Evolutionary conservation across 2,797 vertebrate species (phyloP).

Genomic region (Chelon labrosus): DNA sequence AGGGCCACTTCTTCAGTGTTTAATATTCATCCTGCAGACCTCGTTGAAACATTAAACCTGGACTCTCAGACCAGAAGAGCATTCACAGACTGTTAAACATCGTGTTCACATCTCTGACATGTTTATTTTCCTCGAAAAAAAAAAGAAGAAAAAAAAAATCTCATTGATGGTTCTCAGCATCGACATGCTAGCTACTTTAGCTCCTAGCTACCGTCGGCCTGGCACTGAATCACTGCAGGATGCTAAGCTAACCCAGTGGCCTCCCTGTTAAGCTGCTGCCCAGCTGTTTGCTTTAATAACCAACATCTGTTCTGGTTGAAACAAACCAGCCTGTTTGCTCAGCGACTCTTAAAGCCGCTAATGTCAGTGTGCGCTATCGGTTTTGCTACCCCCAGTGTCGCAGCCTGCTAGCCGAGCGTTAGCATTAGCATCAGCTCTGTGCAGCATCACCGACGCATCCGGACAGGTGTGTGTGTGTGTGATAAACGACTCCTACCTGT

Average conservation of each 20-base stretch:
- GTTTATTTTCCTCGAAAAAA: neutral
- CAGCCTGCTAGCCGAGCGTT: slow-evolving; percentile 18
- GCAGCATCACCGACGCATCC: neutral
- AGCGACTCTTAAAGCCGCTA: too few species aligned
- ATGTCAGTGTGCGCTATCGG: too few species aligned
- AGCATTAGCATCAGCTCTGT: slow-evolving; percentile 19
- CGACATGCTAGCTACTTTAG: neutral
- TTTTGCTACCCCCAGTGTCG: too few species aligned
- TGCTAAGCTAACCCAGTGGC: slow-evolving; percentile 3
- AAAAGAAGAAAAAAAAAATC: neutral
- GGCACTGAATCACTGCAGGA: neutral
- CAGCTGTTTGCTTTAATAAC: neutral
- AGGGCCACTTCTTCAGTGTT: too few species aligned
- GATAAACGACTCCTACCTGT: slow-evolving; percentile 32
- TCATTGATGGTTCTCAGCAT: too few species aligned
- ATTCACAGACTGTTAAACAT: neutral
- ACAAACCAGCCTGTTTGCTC: neutral
- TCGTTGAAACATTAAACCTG: too few species aligned
- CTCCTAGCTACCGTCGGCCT: slow-evolving; percentile 17
- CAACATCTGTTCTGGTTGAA: neutral
- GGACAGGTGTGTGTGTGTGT: slow-evolving; percentile 20
- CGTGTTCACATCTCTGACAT: neutral
- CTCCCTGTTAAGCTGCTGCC: neutral
- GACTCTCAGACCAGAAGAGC: too few species aligned
- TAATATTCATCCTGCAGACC: too few species aligned